These are phyloP conservation scores for Pteropus rufus DNA, from an alignment of 2,797 vertebrate genomes.

Conservation along the genomic window DNA sequence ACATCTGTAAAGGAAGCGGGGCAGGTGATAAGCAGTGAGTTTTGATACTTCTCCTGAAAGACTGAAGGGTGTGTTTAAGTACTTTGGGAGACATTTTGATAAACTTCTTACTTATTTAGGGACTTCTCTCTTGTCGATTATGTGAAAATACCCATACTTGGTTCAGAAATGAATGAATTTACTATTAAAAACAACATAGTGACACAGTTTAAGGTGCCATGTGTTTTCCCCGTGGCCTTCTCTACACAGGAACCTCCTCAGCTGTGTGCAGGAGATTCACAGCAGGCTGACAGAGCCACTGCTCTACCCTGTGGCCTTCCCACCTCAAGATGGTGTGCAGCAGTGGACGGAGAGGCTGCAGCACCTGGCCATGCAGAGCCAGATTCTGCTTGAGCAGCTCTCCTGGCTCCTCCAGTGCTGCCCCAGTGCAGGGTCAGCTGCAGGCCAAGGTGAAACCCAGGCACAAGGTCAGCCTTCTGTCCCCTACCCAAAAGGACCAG, in stretches of 20 bases:
- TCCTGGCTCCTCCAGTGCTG: conserved; percentile 93
- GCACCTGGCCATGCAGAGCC: conserved; percentile 87
- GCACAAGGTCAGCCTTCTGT: background rate
- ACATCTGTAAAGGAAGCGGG: background rate
- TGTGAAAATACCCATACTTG: background rate
- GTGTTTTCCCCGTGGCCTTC: background rate
- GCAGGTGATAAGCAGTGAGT: background rate
- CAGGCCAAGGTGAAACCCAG: background rate
- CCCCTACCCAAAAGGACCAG: background rate
- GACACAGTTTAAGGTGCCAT: background rate
- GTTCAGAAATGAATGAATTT: background rate
- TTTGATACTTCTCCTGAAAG: background rate
- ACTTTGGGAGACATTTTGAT: background rate
- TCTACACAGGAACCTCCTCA: conserved; percentile 87
- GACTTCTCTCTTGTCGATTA: background rate
- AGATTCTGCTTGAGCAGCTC: conserved; percentile 88
- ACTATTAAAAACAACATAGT: background rate
- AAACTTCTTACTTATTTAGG: background rate
- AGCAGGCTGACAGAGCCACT: conserved; percentile 66
- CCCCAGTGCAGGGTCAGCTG: conserved; percentile 78
- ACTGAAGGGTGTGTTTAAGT: background rate
- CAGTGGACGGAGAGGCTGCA: conserved; percentile 87
- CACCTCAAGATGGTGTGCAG: conserved; percentile 88
- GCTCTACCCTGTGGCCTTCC: conserved; percentile 84
- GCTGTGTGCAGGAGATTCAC: conserved; percentile 85